These are phyloP conservation scores for Anisognathus igniventris DNA, from an alignment of 2,797 vertebrate species.

Conservation along the genomic window DNA sequence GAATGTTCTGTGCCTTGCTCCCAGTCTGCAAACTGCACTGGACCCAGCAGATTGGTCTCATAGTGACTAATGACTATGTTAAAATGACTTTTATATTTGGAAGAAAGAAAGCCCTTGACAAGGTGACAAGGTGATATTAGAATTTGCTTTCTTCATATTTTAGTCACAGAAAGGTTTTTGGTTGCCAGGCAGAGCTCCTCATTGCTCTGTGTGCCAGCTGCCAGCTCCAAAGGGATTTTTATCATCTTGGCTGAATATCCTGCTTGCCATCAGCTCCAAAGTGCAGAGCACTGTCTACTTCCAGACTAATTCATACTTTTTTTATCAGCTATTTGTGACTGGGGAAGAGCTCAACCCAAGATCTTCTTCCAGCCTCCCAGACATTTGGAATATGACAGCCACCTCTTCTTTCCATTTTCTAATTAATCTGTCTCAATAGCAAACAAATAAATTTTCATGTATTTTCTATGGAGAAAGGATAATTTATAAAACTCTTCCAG, in stretches of 20 bases:
- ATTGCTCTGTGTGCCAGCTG: neutral
- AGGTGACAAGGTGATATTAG: neutral
- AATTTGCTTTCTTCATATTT: neutral
- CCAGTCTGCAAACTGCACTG: neutral
- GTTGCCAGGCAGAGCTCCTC: neutral
- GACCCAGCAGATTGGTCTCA: neutral
- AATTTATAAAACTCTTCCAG: neutral
- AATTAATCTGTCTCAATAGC: neutral
- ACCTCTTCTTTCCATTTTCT: neutral
- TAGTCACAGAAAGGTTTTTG: neutral
- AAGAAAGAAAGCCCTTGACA: neutral
- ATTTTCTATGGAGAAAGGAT: neutral
- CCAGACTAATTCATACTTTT: neutral
- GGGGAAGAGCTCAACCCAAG: neutral
- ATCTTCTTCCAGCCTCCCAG: neutral
- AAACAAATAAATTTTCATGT: neutral
- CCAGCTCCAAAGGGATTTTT: neutral
- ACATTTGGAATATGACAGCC: neutral
- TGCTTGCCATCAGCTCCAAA: neutral
- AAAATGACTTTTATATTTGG: neutral
- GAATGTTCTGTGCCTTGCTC: neutral
- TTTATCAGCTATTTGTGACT: neutral
- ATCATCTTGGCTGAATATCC: neutral
- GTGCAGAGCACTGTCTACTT: neutral
- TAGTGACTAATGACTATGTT: neutral